These are phyloP conservation scores for Oxyruncus cristatus DNA, from an alignment of 2,113 vertebrate genomes.

Conservation along the genomic window DNA sequence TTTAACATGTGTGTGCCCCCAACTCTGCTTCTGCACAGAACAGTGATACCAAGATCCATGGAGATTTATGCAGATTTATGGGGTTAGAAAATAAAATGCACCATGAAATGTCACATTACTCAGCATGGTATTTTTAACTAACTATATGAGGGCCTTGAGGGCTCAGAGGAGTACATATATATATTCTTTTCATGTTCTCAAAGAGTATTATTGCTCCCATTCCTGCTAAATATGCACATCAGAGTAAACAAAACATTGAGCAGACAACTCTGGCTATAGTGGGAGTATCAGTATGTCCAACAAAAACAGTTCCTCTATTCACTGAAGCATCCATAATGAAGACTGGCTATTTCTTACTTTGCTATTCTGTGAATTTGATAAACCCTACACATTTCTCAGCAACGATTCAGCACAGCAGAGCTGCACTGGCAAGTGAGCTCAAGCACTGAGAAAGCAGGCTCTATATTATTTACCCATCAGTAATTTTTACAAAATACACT, in stretches of 20 bases:
- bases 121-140: conserved; percentile 5
- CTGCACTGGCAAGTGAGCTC: neutral
- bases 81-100: conserved; percentile 7
- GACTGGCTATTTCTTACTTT: conserved; percentile 24
- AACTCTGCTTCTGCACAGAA: neutral
- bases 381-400: neutral
- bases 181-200: neutral
- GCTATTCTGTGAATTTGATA: conserved; percentile 27
- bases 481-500: conserved; percentile 9
- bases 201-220: neutral
- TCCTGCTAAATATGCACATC: conserved; percentile 24
- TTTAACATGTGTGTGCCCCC: neutral
- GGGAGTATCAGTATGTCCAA: conserved; percentile 18
- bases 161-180: neutral
- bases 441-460: neutral
- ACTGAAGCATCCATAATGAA: conserved; percentile 37
- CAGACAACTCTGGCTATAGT: neutral
- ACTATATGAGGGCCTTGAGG: neutral
- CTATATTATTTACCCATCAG: neutral
- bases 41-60: neutral
- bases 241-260: conserved; percentile 40
- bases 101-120: neutral
- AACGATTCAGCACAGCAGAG: conserved; percentile 13
- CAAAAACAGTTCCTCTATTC: conserved; percentile 30
- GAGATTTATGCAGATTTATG: neutral